A percentile compares a stretch with the other conserved stretches of the same genome.
Conservation (phyloP, 2,797 vertebrate species). For the Urosaurus nigricauda region DNA sequence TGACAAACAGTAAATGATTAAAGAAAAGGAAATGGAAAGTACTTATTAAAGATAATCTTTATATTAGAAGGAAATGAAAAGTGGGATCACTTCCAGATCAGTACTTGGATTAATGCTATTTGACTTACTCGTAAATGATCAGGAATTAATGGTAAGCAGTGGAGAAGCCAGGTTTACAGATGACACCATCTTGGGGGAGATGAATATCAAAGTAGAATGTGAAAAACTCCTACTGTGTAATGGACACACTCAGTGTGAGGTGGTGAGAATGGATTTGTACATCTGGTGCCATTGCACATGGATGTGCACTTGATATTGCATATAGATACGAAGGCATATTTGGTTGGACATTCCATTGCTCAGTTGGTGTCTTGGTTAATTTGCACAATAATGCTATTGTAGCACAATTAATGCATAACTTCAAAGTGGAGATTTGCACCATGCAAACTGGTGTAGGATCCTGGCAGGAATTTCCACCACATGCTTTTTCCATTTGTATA, state of each 20-base stretch:
- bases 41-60: background rate
- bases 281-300: too few species aligned
- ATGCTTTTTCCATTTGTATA: background rate
- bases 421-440: too few species aligned
- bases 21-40: conserved; percentile 17
- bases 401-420: too few species aligned
- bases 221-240: background rate
- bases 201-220: background rate
- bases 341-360: too few species aligned
- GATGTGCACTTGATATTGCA: too few species aligned
- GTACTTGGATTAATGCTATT: background rate
- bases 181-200: background rate
- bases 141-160: background rate
- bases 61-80: background rate
- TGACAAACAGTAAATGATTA: conserved; percentile 24
- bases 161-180: background rate
- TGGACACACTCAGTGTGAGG: too few species aligned
- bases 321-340: too few species aligned
- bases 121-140: conserved; percentile 12
- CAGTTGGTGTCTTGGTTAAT: too few species aligned
- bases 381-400: too few species aligned
- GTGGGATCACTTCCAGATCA: background rate
- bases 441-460: too few species aligned
- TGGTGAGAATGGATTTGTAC: too few species aligned
- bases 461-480: background rate